Evolutionary conservation across 2,797 vertebrate genomes (phyloP).

Genomic region (Anabas testudineus): DNA sequence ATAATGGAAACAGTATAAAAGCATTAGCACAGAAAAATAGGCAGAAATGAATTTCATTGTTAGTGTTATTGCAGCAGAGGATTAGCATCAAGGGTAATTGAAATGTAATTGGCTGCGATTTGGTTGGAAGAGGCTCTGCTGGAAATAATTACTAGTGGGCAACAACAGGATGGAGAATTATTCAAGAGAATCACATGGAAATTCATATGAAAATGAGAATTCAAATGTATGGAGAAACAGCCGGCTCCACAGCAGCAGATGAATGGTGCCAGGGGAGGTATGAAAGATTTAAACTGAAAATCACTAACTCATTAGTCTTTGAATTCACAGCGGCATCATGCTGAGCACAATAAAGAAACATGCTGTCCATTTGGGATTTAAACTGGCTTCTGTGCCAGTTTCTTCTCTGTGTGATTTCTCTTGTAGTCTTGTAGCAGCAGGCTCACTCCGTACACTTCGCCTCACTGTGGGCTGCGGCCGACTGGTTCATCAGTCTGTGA

Average conservation of each 20-base stretch:
- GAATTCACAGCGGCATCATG: slow-evolving; percentile 17
- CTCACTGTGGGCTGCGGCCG: no score
- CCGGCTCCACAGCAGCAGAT: neutral
- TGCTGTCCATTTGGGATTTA: neutral
- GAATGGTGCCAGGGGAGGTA: slow-evolving; percentile 6
- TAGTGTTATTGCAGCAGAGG: neutral
- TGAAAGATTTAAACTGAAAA: slow-evolving; percentile 35
- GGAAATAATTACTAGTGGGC: slow-evolving; percentile 14
- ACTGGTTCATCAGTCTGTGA: no score
- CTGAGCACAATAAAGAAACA: slow-evolving; percentile 6
- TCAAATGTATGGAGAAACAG: neutral
- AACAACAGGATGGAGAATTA: neutral
- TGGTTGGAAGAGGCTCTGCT: neutral
- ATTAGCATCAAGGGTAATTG: slow-evolving; percentile 25
- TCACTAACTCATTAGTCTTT: slow-evolving; percentile 35
- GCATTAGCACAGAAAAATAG: no score
- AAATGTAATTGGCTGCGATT: slow-evolving; percentile 27
- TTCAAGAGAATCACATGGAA: neutral
- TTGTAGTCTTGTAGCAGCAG: no score
- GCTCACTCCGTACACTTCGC: no score
- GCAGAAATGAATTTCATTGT: slow-evolving; percentile 31
- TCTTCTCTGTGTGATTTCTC: no score
- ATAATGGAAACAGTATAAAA: neutral
- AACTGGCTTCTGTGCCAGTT: no score
- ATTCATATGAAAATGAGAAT: slow-evolving; percentile 3